A percentile compares a stretch with the other conserved stretches of the same genome.
Conservation (phyloP, 2,888 invertebrate species). For the Limnephilus rhombicus region DNA sequence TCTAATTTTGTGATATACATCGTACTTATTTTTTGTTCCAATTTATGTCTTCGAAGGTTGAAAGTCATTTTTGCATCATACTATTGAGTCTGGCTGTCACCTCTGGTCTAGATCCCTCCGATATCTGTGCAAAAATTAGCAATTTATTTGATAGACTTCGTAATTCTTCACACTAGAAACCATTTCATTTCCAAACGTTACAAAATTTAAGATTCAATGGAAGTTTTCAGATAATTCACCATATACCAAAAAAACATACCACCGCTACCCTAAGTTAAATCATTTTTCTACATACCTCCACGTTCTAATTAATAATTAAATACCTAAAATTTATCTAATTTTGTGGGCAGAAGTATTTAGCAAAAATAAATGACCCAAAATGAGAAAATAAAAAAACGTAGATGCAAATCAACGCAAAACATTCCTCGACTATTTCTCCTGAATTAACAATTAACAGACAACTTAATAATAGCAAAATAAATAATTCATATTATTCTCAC, state of each 20-base stretch:
- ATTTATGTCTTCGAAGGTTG: not conserved
- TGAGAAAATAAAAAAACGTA: too few relatives aligned
- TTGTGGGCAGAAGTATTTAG: too few relatives aligned
- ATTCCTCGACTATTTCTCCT: not conserved
- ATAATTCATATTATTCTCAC: not conserved
- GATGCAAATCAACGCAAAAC: not conserved
- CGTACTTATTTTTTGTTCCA: not conserved
- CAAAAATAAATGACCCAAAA: not conserved
- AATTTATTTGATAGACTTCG: too few relatives aligned
- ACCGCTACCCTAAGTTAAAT: too few relatives aligned
- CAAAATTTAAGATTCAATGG: too few relatives aligned
- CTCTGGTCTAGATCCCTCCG: not conserved
- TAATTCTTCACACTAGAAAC: too few relatives aligned
- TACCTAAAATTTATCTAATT: too few relatives aligned
- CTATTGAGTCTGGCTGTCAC: not conserved
- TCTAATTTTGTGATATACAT: not conserved
- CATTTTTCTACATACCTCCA: too few relatives aligned
- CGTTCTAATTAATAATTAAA: too few relatives aligned
- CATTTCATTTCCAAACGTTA: too few relatives aligned
- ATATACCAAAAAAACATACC: too few relatives aligned
- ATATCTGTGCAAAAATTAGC: not conserved
- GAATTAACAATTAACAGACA: not conserved
- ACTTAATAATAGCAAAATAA: not conserved
- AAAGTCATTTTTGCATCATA: not conserved
- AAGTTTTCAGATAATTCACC: too few relatives aligned